Base-by-base conservation (phyloP, 2,797 vertebrate genomes). In the Eulemur coronatus region DNA sequence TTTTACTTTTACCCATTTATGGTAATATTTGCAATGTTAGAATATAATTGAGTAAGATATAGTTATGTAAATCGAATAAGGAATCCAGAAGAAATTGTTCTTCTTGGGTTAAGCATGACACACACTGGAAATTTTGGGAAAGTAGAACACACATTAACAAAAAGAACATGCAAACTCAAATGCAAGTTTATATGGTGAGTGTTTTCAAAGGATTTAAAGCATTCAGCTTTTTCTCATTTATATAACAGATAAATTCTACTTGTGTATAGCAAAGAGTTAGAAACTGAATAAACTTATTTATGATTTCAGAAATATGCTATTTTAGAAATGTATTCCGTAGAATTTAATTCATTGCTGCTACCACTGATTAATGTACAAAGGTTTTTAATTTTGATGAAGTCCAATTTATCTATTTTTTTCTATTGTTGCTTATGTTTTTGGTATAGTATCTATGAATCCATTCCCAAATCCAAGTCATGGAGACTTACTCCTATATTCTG, bases 1-100 rank as follows among this genome's bases (percentile, higher is more conserved):
- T 79, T 94, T 61, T 52, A 89, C 86, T 69, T 98, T 98, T 79
- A 96, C 33, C 72, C 95, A 98, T 91, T 97, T 97, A 93, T 65
- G 72, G 41, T 84, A 33, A 65, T 95, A 98, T 87, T 38, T 95
- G 55, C 61, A 69, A 46, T 55, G 38, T 91, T 43, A 90, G 67
- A 96, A 94, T 93, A 81, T 81, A 94, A 35, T 95, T 91, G 98
- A 93, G 72, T 61, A 84, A 96, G 38, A 22, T 89, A 72, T 70
- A 90, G 22, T 93, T 98, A 94, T 87, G 89, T 84, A 94, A 88
- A 95, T 82, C 41, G 95, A 69, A 59, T 59, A 28, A 96, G 96
- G 48, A 97, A 97, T 95, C 78, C 46, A 96, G 84, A 97, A 97
- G 70, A 97, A 97, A 95, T 55, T 72, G 86, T 55, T 84, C 87